These are phyloP conservation scores for Alosa sapidissima DNA, from an alignment of 2,797 vertebrate species.

Conservation along the genomic window DNA sequence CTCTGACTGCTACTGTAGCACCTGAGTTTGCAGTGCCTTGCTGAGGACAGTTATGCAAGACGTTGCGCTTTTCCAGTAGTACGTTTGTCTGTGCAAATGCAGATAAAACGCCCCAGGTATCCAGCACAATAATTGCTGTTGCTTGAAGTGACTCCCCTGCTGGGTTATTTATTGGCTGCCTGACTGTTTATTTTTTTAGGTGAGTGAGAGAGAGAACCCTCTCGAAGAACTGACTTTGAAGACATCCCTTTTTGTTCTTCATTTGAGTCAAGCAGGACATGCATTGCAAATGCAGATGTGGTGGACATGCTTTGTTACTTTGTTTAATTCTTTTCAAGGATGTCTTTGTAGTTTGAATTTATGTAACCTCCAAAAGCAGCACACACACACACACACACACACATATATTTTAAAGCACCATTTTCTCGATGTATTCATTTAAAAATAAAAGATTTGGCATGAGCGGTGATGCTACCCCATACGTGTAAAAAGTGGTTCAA, in stretches of 20 bases:
- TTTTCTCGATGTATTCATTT: too few species aligned
- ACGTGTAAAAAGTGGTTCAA: too few species aligned
- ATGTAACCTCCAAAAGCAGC: neutral
- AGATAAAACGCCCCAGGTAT: slow-evolving; percentile 29
- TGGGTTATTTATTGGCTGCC: slow-evolving; percentile 36
- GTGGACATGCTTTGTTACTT: neutral
- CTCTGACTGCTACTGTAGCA: neutral
- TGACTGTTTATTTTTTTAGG: slow-evolving; percentile 41
- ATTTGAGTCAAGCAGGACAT: neutral
- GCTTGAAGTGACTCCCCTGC: slow-evolving; percentile 35
- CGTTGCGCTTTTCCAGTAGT: neutral
- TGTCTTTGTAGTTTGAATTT: slow-evolving; percentile 11
- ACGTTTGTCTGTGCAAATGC: slow-evolving; percentile 38
- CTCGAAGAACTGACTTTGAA: slow-evolving; percentile 13
- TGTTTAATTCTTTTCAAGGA: neutral
- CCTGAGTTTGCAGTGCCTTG: neutral
- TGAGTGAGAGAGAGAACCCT: slow-evolving; percentile 8
- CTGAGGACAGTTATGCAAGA: slow-evolving; percentile 22
- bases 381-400: too few species aligned
- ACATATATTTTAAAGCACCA: too few species aligned
- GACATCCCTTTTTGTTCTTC: slow-evolving; percentile 1
- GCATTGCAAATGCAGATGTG: neutral
- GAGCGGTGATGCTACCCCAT: too few species aligned
- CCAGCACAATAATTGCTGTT: slow-evolving; percentile 26
- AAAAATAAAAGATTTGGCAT: too few species aligned